Percentiles rank a stretch among this genome's conserved stretches.
Conservation (phyloP, 2,797 vertebrate genomes). For the Gastrophryne carolinensis region DNA sequence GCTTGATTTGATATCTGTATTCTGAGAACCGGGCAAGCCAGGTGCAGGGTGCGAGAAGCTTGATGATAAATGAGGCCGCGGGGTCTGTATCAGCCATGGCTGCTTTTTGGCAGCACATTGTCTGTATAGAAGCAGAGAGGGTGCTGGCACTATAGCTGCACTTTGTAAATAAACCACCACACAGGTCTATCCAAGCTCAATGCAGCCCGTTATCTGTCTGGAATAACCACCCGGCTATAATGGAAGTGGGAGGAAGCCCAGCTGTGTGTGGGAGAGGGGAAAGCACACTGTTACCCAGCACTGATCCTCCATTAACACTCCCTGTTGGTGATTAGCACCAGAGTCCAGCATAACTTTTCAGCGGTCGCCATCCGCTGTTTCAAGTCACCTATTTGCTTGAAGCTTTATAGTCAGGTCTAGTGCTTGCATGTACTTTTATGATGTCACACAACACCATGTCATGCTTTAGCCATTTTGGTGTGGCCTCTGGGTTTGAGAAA, state of each 20-base stretch:
- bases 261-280: conserved; percentile 43
- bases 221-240: conserved; percentile 31
- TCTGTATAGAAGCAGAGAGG: neutral
- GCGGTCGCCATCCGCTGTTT: neutral
- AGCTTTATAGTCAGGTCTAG: too few relatives aligned
- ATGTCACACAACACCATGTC: too few relatives aligned
- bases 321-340: neutral
- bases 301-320: conserved; percentile 36
- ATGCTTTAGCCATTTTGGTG: too few relatives aligned
- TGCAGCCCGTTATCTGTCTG: conserved; percentile 21
- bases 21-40: too few relatives aligned
- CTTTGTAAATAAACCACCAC: neutral
- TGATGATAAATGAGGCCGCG: too few relatives aligned
- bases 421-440: too few relatives aligned
- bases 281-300: conserved; percentile 28
- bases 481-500: too few relatives aligned
- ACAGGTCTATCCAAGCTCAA: neutral
- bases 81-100: too few relatives aligned
- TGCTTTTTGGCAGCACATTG: neutral
- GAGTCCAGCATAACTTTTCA: conserved; percentile 4
- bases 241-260: conserved; percentile 37
- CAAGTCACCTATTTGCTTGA: too few relatives aligned
- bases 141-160: neutral
- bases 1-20: too few relatives aligned
- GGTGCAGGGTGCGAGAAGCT: too few relatives aligned